phyloP scores from a whole-genome alignment of 2,113 vertebrate species.

The Edolisoma coerulescens region DNA sequence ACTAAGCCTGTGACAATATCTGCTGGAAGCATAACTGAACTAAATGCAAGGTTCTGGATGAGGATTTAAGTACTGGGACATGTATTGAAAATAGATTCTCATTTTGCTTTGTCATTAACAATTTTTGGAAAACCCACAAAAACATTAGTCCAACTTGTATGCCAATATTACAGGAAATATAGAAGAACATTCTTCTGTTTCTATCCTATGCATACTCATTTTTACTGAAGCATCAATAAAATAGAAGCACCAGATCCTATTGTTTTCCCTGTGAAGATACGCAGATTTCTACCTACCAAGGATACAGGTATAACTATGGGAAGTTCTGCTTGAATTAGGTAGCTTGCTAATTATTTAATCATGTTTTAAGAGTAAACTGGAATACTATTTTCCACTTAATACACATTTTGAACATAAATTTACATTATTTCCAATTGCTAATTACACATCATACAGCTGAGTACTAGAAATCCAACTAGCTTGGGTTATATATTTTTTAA shows the following conservation, averaged over 20 bases:
- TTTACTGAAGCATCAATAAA: not conserved
- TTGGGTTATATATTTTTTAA: not conserved
- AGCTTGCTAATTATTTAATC: conserved; percentile 23
- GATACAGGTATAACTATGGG: conserved; percentile 12
- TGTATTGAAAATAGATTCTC: conserved; percentile 5
- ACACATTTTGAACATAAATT: conserved; percentile 30
- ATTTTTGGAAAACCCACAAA: not conserved
- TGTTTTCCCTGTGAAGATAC: not conserved
- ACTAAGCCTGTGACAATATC: not conserved
- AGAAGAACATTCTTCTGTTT: conserved; percentile 38
- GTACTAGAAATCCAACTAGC: not conserved
- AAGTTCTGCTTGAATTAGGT: conserved; percentile 41
- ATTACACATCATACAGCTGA: not conserved
- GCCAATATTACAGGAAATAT: not conserved
- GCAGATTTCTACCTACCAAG: not conserved
- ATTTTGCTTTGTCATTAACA: conserved; percentile 7
- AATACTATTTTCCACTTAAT: conserved; percentile 28
- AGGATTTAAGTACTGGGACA: not conserved
- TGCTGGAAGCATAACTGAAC: not conserved
- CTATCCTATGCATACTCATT: not conserved
- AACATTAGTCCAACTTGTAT: not conserved
- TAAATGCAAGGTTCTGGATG: not conserved
- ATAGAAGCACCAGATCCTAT: not conserved
- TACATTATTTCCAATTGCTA: conserved; percentile 29
- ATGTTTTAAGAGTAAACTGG: not conserved